Evolutionary conservation across 2,113 vertebrate genomes (phyloP).

Genomic region (Epinephelus moara): DNA sequence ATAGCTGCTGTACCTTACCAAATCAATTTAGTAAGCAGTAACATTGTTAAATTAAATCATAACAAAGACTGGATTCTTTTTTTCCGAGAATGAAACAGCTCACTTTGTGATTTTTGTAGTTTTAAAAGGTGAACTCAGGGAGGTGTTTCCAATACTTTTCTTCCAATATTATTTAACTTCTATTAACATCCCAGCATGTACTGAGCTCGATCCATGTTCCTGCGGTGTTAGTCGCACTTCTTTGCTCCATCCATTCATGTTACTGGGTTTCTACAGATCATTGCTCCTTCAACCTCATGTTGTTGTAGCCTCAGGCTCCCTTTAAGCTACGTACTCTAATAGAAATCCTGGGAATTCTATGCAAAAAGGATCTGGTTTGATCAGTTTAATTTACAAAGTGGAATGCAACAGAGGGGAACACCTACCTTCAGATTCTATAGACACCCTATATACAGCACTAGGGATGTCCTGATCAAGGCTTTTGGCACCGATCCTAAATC

Average conservation of each 20-base stretch:
- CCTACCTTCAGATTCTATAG: neutral
- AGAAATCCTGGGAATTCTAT: neutral
- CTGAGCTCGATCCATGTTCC: neutral
- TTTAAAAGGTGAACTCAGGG: conserved; percentile 26
- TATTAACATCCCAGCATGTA: conserved; percentile 2
- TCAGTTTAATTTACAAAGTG: neutral
- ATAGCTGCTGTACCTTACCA: conserved; percentile 23
- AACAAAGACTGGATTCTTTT: conserved; percentile 12
- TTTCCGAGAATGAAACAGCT: neutral
- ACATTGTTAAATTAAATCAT: conserved; percentile 32
- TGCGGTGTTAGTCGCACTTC: neutral
- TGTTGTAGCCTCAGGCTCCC: conserved; percentile 10
- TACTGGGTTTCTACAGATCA: neutral
- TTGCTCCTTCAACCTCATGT: neutral
- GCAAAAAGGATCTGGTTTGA: neutral
- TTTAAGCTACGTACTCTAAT: neutral
- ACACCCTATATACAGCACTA: no score
- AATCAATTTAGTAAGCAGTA: conserved; percentile 41
- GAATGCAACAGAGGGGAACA: neutral
- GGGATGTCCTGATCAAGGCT: neutral
- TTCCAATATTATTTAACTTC: neutral
- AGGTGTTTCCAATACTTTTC: neutral
- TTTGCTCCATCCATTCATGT: neutral
- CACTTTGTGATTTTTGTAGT: conserved; percentile 11
- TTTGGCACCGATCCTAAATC: rapidly evolving